These are phyloP conservation scores for Oncorhynchus gorbuscha DNA, from an alignment of 2,113 vertebrate species.

Conservation along the genomic window DNA sequence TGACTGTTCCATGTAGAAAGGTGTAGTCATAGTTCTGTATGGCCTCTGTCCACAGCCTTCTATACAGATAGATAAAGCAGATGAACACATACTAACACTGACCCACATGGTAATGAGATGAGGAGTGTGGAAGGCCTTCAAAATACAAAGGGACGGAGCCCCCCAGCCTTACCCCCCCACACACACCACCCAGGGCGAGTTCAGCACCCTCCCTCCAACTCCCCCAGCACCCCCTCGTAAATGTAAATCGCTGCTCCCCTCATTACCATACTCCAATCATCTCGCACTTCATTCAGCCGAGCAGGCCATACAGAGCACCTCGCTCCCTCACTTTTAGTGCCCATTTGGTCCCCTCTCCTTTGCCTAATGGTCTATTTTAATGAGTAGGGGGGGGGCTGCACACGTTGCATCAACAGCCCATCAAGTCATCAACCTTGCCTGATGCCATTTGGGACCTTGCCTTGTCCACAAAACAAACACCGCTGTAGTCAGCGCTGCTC, in stretches of 20 bases:
- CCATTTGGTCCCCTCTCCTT: slow-evolving; percentile 14
- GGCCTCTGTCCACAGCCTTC: background rate
- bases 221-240: slow-evolving; percentile 11
- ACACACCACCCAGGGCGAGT: background rate
- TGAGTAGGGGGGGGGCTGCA: background rate
- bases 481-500: background rate
- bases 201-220: background rate
- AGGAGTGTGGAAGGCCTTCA: slow-evolving; percentile 8
- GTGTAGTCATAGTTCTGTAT: background rate
- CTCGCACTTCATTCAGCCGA: background rate
- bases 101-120: slow-evolving; percentile 6
- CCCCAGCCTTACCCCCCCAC: background rate
- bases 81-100: background rate
- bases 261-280: slow-evolving; percentile 27
- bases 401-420: slow-evolving; percentile 3
- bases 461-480: slow-evolving; percentile 11
- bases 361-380: slow-evolving; percentile 31
- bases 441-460: slow-evolving; percentile 9
- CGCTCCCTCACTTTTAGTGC: background rate
- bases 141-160: background rate
- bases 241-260: slow-evolving; percentile 28
- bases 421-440: slow-evolving; percentile 16
- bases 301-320: background rate
- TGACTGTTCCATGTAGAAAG: slow-evolving; percentile 37
- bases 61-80: too few relatives aligned